Evolutionary conservation across 1,140 invertebrate species (phyloP).

Genomic region (Drosophila navojoa): DNA sequence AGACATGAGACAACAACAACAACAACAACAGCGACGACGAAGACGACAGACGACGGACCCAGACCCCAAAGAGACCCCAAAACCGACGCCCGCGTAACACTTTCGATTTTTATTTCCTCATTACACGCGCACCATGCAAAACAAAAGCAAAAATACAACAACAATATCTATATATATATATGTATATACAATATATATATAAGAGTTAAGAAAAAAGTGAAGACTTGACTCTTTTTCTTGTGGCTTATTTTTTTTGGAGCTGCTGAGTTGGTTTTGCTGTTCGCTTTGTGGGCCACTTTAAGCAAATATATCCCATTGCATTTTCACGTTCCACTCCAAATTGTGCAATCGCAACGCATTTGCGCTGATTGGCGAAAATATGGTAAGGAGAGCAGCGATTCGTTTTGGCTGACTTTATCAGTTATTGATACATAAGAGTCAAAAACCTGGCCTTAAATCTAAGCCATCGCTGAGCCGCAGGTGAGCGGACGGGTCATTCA

Average conservation of each 20-base stretch:
- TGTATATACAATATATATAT: no score
- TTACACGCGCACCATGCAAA: slow-evolving; percentile 54
- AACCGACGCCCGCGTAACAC: slow-evolving; percentile 71
- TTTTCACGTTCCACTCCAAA: slow-evolving; percentile 31
- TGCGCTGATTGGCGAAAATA: slow-evolving; percentile 40
- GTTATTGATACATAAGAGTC: background rate
- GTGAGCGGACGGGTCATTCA: slow-evolving; percentile 15
- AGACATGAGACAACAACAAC: background rate
- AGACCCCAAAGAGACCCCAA: slow-evolving; percentile 49
- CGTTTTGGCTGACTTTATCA: slow-evolving; percentile 5
- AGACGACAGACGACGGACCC: slow-evolving; percentile 9
- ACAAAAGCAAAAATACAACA: slow-evolving; percentile 30
- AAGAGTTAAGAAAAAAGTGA: slow-evolving; percentile 42
- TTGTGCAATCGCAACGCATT: slow-evolving; percentile 49
- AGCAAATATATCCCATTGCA: slow-evolving; percentile 44
- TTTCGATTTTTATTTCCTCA: slow-evolving; percentile 79
- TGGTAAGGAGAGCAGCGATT: background rate
- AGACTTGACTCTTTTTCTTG: slow-evolving; percentile 48
- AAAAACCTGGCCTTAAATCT: slow-evolving; percentile 30
- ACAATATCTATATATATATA: slow-evolving; percentile 10
- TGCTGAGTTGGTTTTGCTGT: slow-evolving; percentile 33
- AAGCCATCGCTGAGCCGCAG: slow-evolving; percentile 3
- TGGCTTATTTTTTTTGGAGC: slow-evolving; percentile 24
- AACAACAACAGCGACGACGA: background rate
- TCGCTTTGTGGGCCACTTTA: slow-evolving; percentile 35